A percentile compares a stretch with the other conserved stretches of the same genome.
Conservation (phyloP, 2,113 vertebrate genomes). For the Oxyura jamaicensis region DNA sequence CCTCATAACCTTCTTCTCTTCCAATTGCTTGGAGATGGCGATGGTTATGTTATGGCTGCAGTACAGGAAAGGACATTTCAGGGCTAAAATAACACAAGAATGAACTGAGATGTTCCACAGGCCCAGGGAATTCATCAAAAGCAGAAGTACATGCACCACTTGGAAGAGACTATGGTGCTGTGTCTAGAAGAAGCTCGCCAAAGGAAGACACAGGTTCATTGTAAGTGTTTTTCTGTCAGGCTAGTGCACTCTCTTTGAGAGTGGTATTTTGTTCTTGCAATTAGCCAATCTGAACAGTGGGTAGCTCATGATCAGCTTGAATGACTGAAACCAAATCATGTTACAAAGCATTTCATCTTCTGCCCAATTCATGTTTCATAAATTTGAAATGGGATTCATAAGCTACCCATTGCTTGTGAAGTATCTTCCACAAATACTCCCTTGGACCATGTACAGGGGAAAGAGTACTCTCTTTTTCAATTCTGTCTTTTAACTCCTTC, state of each 20-base stretch:
- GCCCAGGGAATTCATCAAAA: neutral
- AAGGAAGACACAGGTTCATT: neutral
- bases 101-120: neutral
- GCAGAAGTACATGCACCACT: accelerated
- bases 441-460: conserved; percentile 16
- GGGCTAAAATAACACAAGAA: neutral
- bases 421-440: conserved; percentile 34
- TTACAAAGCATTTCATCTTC: conserved; percentile 26
- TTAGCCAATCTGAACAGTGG: neutral
- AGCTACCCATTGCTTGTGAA: conserved; percentile 8
- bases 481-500: conserved; percentile 11
- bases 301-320: neutral
- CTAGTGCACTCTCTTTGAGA: neutral
- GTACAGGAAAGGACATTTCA: neutral
- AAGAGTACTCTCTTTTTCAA: neutral
- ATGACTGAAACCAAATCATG: conserved; percentile 7
- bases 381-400: conserved; percentile 11
- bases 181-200: neutral
- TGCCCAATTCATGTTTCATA: neutral
- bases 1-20: too few relatives aligned
- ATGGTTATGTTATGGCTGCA: neutral
- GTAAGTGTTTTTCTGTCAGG: neutral
- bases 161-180: neutral
- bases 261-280: neutral
- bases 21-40: too few relatives aligned